Percentiles rank a stretch among this genome's conserved stretches.
These are phyloP conservation scores for Urocynchramus pylzowi DNA, from an alignment of 2,113 vertebrate species.

Conservation along the genomic window DNA sequence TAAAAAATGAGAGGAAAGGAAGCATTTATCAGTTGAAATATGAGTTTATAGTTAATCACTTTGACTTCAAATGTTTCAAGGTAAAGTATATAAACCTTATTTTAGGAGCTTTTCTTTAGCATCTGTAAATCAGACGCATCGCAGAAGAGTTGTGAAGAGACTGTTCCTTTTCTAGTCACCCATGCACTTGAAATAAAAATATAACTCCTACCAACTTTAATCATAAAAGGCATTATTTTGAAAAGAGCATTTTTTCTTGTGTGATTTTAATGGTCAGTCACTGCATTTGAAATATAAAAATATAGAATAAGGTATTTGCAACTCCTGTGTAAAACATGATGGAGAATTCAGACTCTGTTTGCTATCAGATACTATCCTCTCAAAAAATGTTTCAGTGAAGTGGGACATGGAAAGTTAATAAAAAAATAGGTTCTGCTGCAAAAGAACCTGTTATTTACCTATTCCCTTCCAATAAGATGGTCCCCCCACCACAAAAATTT, in stretches of 20 bases:
- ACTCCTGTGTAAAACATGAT: neutral
- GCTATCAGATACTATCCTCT: neutral
- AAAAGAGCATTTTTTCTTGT: neutral
- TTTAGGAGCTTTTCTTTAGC: neutral
- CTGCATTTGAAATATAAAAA: neutral
- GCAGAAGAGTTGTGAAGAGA: neutral
- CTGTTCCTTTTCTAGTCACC: neutral
- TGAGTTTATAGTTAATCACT: neutral
- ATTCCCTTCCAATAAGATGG: neutral
- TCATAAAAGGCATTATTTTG: neutral
- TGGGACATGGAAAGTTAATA: neutral
- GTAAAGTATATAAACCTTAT: neutral
- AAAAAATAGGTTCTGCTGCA: neutral
- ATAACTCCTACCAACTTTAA: neutral
- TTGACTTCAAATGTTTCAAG: neutral
- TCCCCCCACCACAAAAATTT: neutral
- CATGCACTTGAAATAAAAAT: neutral
- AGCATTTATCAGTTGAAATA: neutral
- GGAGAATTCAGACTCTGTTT: neutral
- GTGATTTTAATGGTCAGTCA: neutral
- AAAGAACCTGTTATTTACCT: neutral
- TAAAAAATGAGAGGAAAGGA: neutral
- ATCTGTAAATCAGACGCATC: neutral
- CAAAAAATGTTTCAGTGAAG: neutral
- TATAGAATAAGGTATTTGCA: neutral